Evolutionary conservation across 1,140 invertebrate species (phyloP).

Genomic region (Sycophila sp.): DNA sequence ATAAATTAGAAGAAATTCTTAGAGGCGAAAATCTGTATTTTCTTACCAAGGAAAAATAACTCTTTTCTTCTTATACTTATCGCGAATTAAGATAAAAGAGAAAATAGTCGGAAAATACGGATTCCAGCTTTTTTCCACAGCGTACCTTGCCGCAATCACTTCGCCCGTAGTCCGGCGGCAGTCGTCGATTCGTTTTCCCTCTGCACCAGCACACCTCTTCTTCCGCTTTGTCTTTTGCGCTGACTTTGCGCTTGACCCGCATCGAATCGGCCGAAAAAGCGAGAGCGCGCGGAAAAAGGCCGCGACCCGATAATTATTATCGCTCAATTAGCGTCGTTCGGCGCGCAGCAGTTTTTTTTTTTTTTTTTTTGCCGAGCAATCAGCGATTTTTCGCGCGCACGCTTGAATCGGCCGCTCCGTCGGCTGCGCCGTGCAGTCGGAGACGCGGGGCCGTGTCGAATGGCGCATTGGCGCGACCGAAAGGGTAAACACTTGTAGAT

Average conservation of each 20-base stretch:
- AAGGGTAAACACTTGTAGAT: conserved; percentile 64
- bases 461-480: conserved; percentile 29
- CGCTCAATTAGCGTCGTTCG: conserved; percentile 44
- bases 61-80: too few species aligned
- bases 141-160: too few species aligned
- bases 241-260: conserved; percentile 57
- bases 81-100: too few species aligned
- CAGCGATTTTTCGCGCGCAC: conserved; percentile 60
- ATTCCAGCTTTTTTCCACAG: too few species aligned
- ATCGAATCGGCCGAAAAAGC: conserved; percentile 44
- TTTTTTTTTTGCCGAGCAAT: conserved; percentile 52
- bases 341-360: conserved; percentile 42
- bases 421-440: not conserved
- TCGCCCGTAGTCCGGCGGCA: not conserved
- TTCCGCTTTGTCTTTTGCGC: conserved; percentile 42
- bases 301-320: conserved; percentile 54
- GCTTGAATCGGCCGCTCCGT: not conserved
- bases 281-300: conserved; percentile 14
- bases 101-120: too few species aligned
- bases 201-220: not conserved
- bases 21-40: too few species aligned
- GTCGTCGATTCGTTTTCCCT: not conserved
- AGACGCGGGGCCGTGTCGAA: conserved; percentile 23
- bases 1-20: too few species aligned
- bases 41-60: too few species aligned